Percentiles rank a stretch among this genome's conserved stretches.
phyloP scores from a whole-genome alignment of 2,888 invertebrate species.

The Folsomia candida region DNA sequence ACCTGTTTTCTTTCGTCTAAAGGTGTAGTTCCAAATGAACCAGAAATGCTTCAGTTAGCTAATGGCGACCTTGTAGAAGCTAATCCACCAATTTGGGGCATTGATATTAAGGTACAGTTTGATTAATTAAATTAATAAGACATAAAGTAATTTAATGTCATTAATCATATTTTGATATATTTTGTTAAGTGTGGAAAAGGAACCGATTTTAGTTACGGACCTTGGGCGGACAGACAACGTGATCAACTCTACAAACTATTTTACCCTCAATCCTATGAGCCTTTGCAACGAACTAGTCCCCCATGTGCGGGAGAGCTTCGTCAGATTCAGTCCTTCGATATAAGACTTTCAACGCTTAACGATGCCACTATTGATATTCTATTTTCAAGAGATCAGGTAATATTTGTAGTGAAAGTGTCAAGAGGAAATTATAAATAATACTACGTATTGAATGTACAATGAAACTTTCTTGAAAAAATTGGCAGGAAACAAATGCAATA shows the following conservation, averaged over 20 bases:
- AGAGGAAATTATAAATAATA: conserved; percentile 12
- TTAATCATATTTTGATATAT: not conserved
- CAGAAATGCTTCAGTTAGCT: conserved; percentile 80
- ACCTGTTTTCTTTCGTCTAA: conserved; percentile 7
- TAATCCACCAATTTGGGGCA: conserved; percentile 91
- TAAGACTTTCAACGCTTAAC: conserved; percentile 82
- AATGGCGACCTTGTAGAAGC: conserved; percentile 92
- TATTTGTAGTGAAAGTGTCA: conserved; percentile 53
- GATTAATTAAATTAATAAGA: not conserved
- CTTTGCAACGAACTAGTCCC: conserved; percentile 69
- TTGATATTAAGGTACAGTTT: conserved; percentile 74
- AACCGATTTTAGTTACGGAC: conserved; percentile 95
- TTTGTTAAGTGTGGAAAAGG: conserved; percentile 74
- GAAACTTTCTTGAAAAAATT: conserved; percentile 34
- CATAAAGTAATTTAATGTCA: not conserved
- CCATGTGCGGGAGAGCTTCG: conserved; percentile 84
- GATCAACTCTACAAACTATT: conserved; percentile 94
- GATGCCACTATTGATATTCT: conserved; percentile 94
- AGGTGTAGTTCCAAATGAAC: conserved; percentile 82
- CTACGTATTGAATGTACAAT: not conserved
- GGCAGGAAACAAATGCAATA: conserved; percentile 84
- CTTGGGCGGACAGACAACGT: conserved; percentile 97
- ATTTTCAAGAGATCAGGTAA: conserved; percentile 82
- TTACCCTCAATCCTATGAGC: conserved; percentile 83
- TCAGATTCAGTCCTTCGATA: conserved; percentile 87